phyloP scores from a whole-genome alignment of 2,888 invertebrate species.

The Spilosoma lubricipeda region DNA sequence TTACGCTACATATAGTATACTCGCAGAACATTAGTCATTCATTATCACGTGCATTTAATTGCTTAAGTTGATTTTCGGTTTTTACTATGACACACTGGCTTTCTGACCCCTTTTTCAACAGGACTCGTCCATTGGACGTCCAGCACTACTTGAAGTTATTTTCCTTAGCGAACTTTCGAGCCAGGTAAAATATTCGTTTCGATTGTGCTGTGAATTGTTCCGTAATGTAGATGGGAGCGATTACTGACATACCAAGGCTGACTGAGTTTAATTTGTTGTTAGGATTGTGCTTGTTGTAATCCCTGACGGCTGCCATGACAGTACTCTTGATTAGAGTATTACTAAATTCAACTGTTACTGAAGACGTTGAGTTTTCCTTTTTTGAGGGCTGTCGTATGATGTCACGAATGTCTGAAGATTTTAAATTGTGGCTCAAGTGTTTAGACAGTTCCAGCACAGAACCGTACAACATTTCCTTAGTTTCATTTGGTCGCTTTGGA shows the following conservation, averaged over 20 bases:
- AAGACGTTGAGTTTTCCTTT: background rate
- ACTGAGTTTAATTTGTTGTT: background rate
- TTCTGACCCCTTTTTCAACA: no score
- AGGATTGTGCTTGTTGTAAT: background rate
- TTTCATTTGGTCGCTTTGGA: slow-evolving; percentile 4
- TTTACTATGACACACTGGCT: no score
- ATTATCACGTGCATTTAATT: no score
- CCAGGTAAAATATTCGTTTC: background rate
- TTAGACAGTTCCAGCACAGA: background rate
- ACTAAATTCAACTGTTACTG: background rate
- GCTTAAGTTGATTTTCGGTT: no score
- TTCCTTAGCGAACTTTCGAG: no score
- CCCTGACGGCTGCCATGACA: background rate
- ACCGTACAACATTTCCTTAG: slow-evolving; percentile 3
- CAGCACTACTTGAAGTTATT: no score
- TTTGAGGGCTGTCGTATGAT: background rate
- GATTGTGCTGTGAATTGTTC: background rate
- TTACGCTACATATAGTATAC: background rate
- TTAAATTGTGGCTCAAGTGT: background rate
- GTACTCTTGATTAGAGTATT: background rate
- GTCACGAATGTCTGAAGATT: slow-evolving; percentile 6
- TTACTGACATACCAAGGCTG: background rate
- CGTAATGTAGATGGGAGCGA: background rate
- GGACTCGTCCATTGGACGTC: no score
- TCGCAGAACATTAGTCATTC: no score